Evolutionary conservation across 2,797 vertebrate genomes (phyloP).

Genomic region (Ambastaia sidthimunki): DNA sequence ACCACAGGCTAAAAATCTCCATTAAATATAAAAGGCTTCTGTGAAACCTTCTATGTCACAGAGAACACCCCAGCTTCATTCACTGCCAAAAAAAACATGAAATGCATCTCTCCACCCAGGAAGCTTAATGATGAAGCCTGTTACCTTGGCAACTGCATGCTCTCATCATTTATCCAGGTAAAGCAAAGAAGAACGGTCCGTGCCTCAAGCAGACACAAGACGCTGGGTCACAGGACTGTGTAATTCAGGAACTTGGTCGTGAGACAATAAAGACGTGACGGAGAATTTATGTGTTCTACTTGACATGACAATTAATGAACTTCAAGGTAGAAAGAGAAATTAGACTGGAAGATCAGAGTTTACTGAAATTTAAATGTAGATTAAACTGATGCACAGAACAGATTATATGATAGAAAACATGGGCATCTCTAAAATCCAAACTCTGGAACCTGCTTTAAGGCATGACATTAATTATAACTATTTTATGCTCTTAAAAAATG

Average conservation of each 20-base stretch:
- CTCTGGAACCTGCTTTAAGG: too few relatives aligned
- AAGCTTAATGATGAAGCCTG: slow-evolving; percentile 51
- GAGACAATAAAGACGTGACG: slow-evolving; percentile 24
- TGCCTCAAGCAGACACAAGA: slow-evolving; percentile 44
- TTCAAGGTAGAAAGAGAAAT: neutral
- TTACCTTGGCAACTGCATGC: slow-evolving; percentile 58
- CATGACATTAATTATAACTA: too few relatives aligned
- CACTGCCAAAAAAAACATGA: slow-evolving; percentile 39
- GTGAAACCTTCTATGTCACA: slow-evolving; percentile 5
- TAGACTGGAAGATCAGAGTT: neutral
- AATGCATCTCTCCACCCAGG: slow-evolving; percentile 45
- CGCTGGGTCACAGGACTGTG: neutral
- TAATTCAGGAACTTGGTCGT: slow-evolving; percentile 22
- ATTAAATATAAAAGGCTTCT: slow-evolving; percentile 3
- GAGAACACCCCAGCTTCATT: slow-evolving; percentile 26
- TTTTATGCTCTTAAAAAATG: too few relatives aligned
- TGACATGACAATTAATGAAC: slow-evolving; percentile 10
- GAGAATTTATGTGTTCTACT: neutral
- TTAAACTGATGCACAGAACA: neutral
- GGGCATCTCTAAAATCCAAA: neutral
- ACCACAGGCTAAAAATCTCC: neutral
- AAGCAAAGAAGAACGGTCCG: slow-evolving; percentile 21
- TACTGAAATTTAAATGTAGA: neutral
- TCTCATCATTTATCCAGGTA: slow-evolving; percentile 60
- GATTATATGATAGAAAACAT: neutral